Evolutionary conservation across 2,888 invertebrate genomes (phyloP).

Genomic region (Cheiracanthium punctorium): DNA sequence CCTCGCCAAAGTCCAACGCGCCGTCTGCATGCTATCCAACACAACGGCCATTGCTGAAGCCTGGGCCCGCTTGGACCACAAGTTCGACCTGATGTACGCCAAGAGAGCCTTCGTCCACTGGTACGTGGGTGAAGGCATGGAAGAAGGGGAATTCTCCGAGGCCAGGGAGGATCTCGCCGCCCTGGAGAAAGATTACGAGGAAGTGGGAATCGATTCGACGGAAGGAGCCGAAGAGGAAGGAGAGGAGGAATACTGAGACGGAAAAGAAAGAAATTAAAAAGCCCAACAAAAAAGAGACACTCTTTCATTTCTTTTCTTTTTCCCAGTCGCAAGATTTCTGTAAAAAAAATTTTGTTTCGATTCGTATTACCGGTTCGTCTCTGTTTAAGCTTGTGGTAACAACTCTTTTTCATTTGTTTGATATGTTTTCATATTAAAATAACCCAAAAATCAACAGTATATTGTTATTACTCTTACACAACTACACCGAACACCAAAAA

Average conservation of each 20-base stretch:
- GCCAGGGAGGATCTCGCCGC: constrained; percentile 79
- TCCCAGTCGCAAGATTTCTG: background rate
- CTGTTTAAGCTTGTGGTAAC: background rate
- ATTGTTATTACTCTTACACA: no score
- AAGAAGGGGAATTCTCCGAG: constrained; percentile 77
- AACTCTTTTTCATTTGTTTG: background rate
- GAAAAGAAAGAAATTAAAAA: no score
- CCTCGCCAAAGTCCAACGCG: constrained; percentile 78
- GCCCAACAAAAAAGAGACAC: background rate
- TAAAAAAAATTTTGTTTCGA: background rate
- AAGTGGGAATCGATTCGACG: constrained; percentile 74
- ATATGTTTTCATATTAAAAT: constrained; percentile 5
- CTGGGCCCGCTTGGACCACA: constrained; percentile 86
- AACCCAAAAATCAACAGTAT: no score
- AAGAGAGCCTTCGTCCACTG: constrained; percentile 92
- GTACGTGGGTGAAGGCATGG: constrained; percentile 79
- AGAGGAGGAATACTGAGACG: constrained; percentile 60
- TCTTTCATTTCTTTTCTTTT: background rate
- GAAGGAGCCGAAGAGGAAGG: constrained; percentile 72
- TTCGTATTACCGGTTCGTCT: background rate
- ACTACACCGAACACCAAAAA: no score
- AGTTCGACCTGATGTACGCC: constrained; percentile 87
- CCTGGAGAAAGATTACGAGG: constrained; percentile 77
- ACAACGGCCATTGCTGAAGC: constrained; percentile 93
- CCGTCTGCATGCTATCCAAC: constrained; percentile 83